Evolutionary conservation across 2,888 invertebrate genomes (phyloP), one percentile per base, ranked within the genome.

Genomic region (Cheilosia scutellata): DNA sequence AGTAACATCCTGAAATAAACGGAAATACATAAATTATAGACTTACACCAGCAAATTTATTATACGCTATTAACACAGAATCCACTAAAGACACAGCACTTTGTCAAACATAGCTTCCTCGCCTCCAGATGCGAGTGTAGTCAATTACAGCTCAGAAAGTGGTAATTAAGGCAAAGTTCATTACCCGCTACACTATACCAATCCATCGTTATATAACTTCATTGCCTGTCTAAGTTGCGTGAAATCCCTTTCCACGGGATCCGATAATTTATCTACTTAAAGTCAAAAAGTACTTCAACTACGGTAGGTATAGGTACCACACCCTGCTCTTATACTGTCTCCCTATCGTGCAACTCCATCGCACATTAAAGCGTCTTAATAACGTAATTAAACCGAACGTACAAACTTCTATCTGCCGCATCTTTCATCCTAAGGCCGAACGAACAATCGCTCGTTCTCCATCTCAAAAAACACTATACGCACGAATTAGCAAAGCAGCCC

Each of bases 311-410:
- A 27, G 7, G 0, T 1, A 4, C 11, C 13, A n/a, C 44, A 6
- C 9, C 40, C 4, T 25, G 44, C 4, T 37, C 37, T 37, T 3
- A n/a, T n/a, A 4, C 37, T 4, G 11, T 7, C 57, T 1, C 20
- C 5, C n/a, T 40, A 53, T 42, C 51, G 9, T 13, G 31, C 29
- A 49, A 57, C 65, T 55, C 16, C 20, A 70, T 71, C 60, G 53
- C 33, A 25, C 75, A 75, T 80, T 80, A 78, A 80, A 53, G 44
- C 53, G 25, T 53, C 70, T 75, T 84, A 80, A 76, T 80, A 71
- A 75, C 53, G 70, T 80, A 75, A 84, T 80, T 84, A 84, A 71
- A 71, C 63, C 47, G 62, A 37, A 49, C 37, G 53, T 57, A 55
- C 37, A 27, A 37, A 44, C 33, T 31, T 51, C 20, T 33, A 49